Evolutionary conservation across 2,797 vertebrate genomes (phyloP), one percentile per base, ranked within the genome.

Genomic region (Monodelphis domestica): DNA sequence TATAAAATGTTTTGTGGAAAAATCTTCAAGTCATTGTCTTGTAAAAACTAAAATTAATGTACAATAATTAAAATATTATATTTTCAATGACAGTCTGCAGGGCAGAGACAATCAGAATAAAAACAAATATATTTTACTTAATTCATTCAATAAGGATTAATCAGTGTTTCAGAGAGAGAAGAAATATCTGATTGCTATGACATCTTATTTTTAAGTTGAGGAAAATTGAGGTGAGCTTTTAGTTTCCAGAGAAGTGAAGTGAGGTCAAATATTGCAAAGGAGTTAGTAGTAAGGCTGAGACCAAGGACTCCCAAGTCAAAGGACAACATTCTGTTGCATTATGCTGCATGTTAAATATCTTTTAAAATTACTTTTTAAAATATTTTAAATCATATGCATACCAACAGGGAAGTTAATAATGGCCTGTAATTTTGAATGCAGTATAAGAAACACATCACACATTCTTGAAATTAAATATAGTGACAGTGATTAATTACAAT

Each of bases 311-410:
- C n/a, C 15, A 70, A 21, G 17, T 70, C 6, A 70, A 63, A 63
- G 33, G 63, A 38, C 63, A 70, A n/a, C 38, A 70, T 38, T 15
- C 17, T 70, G 63, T 14, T 21, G 6, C 1, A 1, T 15, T 70
- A 38, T 63, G 59, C 33, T 63, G 14, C n/a, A 93, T 89, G 93
- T 87, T 92, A 95, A 95, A 92, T 50, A 51, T 29, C 90, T 94
- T 94, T 93, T 89, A n/a, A 93, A 88, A 33, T 55, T 95, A 59
- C 89, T 95, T 95, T 90, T 92, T 96, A 97, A 88, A 1, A 54
- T 91, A 92, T 97, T 52, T 91, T 11, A 7, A 10, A 30, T 94
- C 95, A 94, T 94, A 1, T 11, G 91, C 33, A n/a, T 88, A 17
- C 55, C 38, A 96, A 89, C 4, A 78, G 90, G 91, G 88, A 93